Evolutionary conservation across 2,888 invertebrate genomes (phyloP).

Genomic region (Alsophila aescularia): DNA sequence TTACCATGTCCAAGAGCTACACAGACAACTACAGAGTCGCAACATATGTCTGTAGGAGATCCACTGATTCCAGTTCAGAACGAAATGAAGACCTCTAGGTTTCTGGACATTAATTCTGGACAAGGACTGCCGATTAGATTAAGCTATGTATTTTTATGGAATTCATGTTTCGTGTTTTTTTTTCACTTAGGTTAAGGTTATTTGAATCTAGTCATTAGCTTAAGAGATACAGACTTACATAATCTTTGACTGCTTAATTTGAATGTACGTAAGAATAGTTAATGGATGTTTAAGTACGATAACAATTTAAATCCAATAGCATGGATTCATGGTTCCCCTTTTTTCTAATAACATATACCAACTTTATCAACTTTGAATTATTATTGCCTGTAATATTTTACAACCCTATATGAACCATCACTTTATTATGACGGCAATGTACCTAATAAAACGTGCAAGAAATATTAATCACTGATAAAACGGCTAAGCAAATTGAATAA

Average conservation of each 20-base stretch:
- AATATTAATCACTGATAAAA: background rate
- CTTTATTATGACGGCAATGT: background rate
- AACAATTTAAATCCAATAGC: no score
- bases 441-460: background rate
- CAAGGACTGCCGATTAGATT: slow-evolving; percentile 40
- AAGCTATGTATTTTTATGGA: slow-evolving; percentile 57
- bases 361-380: no score
- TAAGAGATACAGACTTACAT: slow-evolving; percentile 68
- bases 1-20: slow-evolving; percentile 71
- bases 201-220: slow-evolving; percentile 58
- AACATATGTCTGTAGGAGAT: slow-evolving; percentile 67
- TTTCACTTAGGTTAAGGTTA: slow-evolving; percentile 63
- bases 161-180: slow-evolving; percentile 66
- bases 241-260: slow-evolving; percentile 49
- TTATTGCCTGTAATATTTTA: no score
- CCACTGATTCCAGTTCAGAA: slow-evolving; percentile 76
- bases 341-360: no score
- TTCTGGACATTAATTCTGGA: slow-evolving; percentile 65
- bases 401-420: no score
- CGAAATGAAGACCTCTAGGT: slow-evolving; percentile 78
- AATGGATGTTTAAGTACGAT: no score
- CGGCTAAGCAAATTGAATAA: slow-evolving; percentile 29
- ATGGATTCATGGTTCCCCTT: no score
- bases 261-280: slow-evolving; percentile 15
- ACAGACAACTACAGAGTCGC: slow-evolving; percentile 66